Evolutionary conservation across 2,888 invertebrate species (phyloP).

Genomic region (Achlya flavicornis): DNA sequence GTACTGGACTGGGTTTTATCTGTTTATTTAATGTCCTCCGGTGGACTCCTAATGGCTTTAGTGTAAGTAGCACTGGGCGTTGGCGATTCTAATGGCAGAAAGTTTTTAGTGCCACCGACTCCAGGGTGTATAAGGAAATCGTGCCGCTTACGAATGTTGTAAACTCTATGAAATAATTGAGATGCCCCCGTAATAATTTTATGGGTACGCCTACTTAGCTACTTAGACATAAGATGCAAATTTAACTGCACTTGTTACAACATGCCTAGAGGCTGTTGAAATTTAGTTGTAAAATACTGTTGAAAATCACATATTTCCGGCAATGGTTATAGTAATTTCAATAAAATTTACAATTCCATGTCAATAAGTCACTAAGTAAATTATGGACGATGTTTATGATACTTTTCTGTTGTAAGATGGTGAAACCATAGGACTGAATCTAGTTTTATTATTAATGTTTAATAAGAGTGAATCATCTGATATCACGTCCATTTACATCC

Average conservation of each 20-base stretch:
- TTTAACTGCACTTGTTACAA: neutral
- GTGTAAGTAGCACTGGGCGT: slow-evolving; percentile 32
- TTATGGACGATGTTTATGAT: too few species aligned
- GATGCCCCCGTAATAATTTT: neutral
- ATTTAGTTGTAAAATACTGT: neutral
- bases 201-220: neutral
- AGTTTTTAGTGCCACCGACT: slow-evolving; percentile 23
- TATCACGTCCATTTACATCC: neutral
- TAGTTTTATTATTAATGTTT: neutral
- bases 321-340: neutral
- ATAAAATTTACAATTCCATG: too few species aligned
- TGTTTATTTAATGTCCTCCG: slow-evolving; percentile 48
- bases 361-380: too few species aligned
- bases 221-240: neutral
- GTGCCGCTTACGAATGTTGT: slow-evolving; percentile 1
- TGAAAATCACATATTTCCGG: neutral
- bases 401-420: too few species aligned
- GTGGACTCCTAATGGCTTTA: slow-evolving; percentile 32
- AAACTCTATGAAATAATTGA: neutral
- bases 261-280: too few species aligned
- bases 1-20: slow-evolving; percentile 51
- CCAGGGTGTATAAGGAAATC: slow-evolving; percentile 21
- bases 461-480: neutral
- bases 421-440: too few species aligned
- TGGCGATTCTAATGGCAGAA: slow-evolving; percentile 25